Percentiles rank a stretch among this genome's conserved stretches.
Evolutionary conservation across 2,797 vertebrate genomes (phyloP).

Genomic region (Molossus molossus): DNA sequence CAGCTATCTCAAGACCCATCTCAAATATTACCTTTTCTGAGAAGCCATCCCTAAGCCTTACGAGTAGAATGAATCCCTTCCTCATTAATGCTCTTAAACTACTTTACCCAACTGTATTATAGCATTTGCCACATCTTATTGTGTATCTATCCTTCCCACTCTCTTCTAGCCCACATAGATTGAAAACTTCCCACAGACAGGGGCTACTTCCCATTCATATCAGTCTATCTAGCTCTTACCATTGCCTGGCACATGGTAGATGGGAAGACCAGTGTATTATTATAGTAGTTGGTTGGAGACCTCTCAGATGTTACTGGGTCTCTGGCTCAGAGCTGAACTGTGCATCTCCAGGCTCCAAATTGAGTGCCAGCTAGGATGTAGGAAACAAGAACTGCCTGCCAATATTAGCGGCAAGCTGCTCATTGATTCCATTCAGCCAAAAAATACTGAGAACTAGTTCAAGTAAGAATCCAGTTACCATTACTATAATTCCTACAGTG

Average conservation of each 20-base stretch:
- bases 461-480: slow-evolving; percentile 48
- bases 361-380: slow-evolving; percentile 17
- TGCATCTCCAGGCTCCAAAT: slow-evolving; percentile 13
- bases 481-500: not conserved
- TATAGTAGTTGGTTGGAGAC: not conserved
- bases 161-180: not conserved
- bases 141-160: not conserved
- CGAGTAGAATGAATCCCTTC: not conserved
- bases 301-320: not conserved
- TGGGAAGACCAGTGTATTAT: not conserved
- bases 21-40: not conserved
- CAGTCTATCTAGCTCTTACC: not conserved
- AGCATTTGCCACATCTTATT: not conserved
- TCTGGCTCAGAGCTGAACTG: slow-evolving; percentile 6
- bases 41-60: slow-evolving; percentile 28
- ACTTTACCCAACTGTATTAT: not conserved
- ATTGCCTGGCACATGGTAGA: not conserved
- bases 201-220: not conserved
- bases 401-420: slow-evolving; percentile 54
- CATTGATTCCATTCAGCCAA: slow-evolving; percentile 53
- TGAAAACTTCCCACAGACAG: not conserved
- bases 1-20: slow-evolving; percentile 15
- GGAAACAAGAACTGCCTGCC: slow-evolving; percentile 36
- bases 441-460: slow-evolving; percentile 31
- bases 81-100: not conserved